Evolutionary conservation across 1,140 invertebrate genomes (phyloP).

Genomic region (Chlorops oryzae): DNA sequence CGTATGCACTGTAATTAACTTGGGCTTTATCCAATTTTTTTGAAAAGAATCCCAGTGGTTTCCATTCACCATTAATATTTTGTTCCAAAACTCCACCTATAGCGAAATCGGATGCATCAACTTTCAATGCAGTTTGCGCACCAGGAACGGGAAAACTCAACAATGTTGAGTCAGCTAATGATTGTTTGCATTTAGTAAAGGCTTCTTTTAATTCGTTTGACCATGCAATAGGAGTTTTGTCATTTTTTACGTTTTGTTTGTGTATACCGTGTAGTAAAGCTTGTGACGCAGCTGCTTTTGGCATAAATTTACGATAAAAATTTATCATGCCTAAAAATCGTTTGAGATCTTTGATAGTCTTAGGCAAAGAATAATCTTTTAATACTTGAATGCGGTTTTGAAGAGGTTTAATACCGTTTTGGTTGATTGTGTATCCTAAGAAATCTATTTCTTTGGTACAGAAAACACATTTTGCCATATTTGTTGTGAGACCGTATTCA

Average conservation of each 20-base stretch:
- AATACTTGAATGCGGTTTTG: background rate
- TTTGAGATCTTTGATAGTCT: background rate
- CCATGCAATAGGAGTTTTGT: conserved; percentile 23
- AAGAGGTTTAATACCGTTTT: conserved; percentile 19
- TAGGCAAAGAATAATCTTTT: background rate
- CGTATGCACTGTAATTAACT: conserved; percentile 34
- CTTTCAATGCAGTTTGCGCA: background rate
- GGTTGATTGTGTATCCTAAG: conserved; percentile 14
- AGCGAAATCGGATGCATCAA: conserved; percentile 18
- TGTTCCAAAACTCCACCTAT: conserved; percentile 24
- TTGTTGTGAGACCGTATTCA: conserved; percentile 31
- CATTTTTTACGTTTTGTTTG: conserved; percentile 13
- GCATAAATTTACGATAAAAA: conserved; percentile 4
- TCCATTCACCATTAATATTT: conserved; percentile 12
- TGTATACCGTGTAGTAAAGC: background rate
- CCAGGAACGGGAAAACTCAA: conserved; percentile 1
- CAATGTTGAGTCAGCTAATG: conserved; percentile 17
- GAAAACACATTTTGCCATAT: conserved; percentile 30
- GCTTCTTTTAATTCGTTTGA: conserved; percentile 15
- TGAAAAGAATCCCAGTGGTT: conserved; percentile 32
- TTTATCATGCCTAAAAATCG: conserved; percentile 29
- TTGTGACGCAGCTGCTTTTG: background rate
- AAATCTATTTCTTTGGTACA: conserved; percentile 10
- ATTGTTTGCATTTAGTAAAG: conserved; percentile 24
- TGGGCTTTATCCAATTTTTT: conserved; percentile 20